Base-by-base conservation (phyloP, 2,113 vertebrate genomes). In the Nycticebus coucang region DNA sequence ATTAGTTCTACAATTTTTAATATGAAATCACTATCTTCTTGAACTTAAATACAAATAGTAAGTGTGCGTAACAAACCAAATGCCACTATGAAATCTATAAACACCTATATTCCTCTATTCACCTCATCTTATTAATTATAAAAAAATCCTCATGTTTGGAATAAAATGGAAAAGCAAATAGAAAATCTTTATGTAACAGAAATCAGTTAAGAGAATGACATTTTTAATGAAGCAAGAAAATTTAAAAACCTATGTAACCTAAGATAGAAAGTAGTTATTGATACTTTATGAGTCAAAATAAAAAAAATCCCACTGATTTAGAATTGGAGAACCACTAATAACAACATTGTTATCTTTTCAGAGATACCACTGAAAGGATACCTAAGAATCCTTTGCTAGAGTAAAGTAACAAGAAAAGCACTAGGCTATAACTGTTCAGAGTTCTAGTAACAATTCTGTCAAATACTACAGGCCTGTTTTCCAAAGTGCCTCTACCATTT, bases 31-130 rank as follows among this genome's bases (percentile, higher is more conserved):
- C 28, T 94, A 96, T 35, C 18, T 14, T 60, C 33, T 79, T 94
- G 5, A 92, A 92, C 12, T 91, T 87, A 94, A 93, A 95, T 95
- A 96, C 19, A 93, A 93, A 57, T 37, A 95, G 30, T 41, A 92
- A 89, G 45, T 62, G 8, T 91, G 69, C 7, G 93, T 96, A 89
- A 78, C 93, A 60, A 89, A 87, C n/a, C n/a, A 97, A 72, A 75
- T 53, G 87, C 30, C 30, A 96, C 53, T 78, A 64, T 80, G 22
- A 92, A 50, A 89, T 83, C n/a, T 87, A 71, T n/a, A 15, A 82
- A 92, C 15, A 81, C 12, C 17, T 68, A 87, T 80, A 69, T 72
- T 68, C 28, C 53, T 95, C 88, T 7, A 66, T 4, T 60, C 18
- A 89, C 30, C 28, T 13, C 33, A 84, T 83, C 79, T 92, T 72